Evolutionary conservation across 2,888 invertebrate species (phyloP).

Genomic region (Criorhina ranunculi): DNA sequence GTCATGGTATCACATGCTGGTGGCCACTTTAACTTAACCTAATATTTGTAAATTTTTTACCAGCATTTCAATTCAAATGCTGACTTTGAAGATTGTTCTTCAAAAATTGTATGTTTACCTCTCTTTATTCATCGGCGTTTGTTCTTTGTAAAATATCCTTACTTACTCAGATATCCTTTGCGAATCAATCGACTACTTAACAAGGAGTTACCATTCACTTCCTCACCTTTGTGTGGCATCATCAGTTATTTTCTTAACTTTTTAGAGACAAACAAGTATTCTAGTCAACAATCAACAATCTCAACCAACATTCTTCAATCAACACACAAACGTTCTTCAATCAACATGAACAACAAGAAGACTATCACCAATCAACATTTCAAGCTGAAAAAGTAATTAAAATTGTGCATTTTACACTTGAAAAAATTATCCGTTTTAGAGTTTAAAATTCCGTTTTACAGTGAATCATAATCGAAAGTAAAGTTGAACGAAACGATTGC

Average conservation of each 20-base stretch:
- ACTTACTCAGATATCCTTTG: too few relatives aligned
- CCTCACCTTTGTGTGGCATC: too few relatives aligned
- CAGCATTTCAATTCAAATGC: too few relatives aligned
- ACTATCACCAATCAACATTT: background rate
- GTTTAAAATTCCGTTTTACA: background rate
- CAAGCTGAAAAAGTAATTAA: conserved; percentile 18
- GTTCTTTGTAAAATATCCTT: too few relatives aligned
- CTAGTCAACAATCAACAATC: conserved; percentile 38
- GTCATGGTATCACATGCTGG: too few relatives aligned
- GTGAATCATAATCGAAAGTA: background rate
- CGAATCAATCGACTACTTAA: too few relatives aligned
- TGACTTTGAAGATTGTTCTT: too few relatives aligned
- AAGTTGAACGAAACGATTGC: background rate
- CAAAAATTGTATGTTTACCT: too few relatives aligned
- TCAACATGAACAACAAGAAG: background rate
- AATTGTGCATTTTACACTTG: conserved; percentile 2
- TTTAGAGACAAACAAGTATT: background rate
- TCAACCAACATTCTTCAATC: background rate
- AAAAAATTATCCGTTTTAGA: background rate
- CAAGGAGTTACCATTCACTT: too few relatives aligned
- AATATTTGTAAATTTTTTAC: too few relatives aligned
- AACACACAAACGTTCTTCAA: background rate
- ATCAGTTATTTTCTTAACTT: background rate
- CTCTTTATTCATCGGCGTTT: too few relatives aligned
- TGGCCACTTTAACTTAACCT: too few relatives aligned